Evolutionary conservation across 2,113 vertebrate species (phyloP).

Genomic region (Speoplatyrhinus poulsoni): DNA sequence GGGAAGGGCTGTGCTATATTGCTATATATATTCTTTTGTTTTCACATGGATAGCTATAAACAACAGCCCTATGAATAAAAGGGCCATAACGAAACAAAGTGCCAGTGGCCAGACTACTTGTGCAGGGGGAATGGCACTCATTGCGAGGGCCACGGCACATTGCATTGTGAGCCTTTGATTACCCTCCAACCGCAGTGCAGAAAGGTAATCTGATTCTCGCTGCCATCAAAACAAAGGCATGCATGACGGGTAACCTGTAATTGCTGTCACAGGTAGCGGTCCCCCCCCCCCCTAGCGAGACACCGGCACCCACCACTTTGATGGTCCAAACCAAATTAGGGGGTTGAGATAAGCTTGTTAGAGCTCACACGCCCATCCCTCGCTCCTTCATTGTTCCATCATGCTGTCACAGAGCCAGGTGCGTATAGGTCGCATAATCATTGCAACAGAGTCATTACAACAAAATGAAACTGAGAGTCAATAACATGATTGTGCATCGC

Average conservation of each 20-base stretch:
- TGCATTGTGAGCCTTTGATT: constrained; percentile 59
- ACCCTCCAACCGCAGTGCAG: constrained; percentile 53
- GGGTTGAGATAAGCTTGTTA: constrained; percentile 70
- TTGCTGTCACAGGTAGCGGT: constrained; percentile 73
- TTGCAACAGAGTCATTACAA: constrained; percentile 35
- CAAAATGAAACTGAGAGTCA: constrained; percentile 42
- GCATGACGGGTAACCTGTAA: constrained; percentile 68
- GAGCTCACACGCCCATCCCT: constrained; percentile 43
- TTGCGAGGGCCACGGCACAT: constrained; percentile 52
- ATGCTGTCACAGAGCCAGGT: constrained; percentile 13
- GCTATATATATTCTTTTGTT: too few species aligned
- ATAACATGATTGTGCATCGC: constrained; percentile 27
- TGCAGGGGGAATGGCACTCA: constrained; percentile 7
- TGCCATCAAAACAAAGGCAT: constrained; percentile 65
- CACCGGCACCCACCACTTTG: constrained; percentile 52
- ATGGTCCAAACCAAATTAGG: constrained; percentile 67
- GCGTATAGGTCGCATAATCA: background rate
- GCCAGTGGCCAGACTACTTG: constrained; percentile 10
- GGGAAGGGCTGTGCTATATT: too few species aligned
- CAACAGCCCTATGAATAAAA: constrained; percentile 23
- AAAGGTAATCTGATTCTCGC: constrained; percentile 65
- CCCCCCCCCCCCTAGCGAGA: constrained; percentile 38
- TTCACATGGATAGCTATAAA: constrained; percentile 22
- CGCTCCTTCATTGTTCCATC: constrained; percentile 45
- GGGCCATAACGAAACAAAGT: background rate